These are phyloP conservation scores for Stigmatopora argus DNA, from an alignment of 2,113 vertebrate genomes.

Conservation along the genomic window DNA sequence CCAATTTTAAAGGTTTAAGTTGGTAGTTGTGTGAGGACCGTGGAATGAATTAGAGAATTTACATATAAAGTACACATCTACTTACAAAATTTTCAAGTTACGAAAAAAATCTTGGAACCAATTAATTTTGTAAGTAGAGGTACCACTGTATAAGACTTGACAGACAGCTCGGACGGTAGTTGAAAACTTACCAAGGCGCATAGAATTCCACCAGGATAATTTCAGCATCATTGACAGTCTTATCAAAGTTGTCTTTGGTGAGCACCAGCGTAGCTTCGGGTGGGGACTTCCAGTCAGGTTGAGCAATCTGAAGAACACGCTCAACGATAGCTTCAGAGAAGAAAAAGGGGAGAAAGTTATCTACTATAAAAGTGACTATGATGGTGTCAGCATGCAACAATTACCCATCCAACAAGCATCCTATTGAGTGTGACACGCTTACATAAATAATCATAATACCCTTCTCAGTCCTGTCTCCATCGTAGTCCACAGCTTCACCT, in stretches of 20 bases:
- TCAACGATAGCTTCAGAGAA: conserved; percentile 81
- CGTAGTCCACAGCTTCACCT: conserved; percentile 86
- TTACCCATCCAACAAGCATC: too few relatives aligned
- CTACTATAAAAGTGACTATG: not conserved
- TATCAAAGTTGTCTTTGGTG: conserved; percentile 89
- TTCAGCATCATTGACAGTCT: conserved; percentile 81
- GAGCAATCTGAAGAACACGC: conserved; percentile 82
- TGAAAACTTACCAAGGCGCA: conserved; percentile 85
- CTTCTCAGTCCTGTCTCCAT: conserved; percentile 80
- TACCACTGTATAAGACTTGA: too few relatives aligned
- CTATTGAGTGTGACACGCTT: too few relatives aligned
- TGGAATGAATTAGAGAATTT: too few relatives aligned
- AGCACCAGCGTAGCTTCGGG: conserved; percentile 89
- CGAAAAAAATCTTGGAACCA: too few relatives aligned
- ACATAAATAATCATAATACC: conserved; percentile 60
- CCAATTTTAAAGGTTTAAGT: too few relatives aligned
- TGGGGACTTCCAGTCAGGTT: conserved; percentile 87
- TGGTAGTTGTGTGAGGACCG: too few relatives aligned
- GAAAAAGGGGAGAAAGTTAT: not conserved
- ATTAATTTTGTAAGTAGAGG: too few relatives aligned
- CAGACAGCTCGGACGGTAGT: not conserved
- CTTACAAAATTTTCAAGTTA: too few relatives aligned
- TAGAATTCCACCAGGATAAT: conserved; percentile 98
- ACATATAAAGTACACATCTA: too few relatives aligned
- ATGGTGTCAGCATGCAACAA: not conserved